Evolutionary conservation across 2,797 vertebrate genomes (phyloP), one percentile per base, ranked within the genome.

Genomic region (Periparus ater): DNA sequence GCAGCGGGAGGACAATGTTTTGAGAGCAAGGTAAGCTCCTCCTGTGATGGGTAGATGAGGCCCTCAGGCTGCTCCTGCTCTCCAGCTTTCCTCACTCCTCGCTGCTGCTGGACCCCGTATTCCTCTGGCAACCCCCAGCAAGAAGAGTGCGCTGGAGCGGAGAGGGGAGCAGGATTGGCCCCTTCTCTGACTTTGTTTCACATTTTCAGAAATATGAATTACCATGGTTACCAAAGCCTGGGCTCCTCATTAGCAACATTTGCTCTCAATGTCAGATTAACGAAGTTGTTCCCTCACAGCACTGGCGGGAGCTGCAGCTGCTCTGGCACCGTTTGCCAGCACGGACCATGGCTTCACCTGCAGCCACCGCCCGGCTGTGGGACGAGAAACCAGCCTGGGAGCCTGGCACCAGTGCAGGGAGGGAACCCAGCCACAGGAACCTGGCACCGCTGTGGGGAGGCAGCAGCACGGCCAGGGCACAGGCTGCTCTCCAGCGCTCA

Each of bases 181-280:
- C 75, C 53, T 77, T 94, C 94, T 95, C 91, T 14, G 72, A 76
- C 91, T 97, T 95, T 78, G 40, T 91, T 87, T 88, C 79, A 6
- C 74, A 30, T 95, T 95, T 96, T 89, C 93, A 75, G 96, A 95
- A 97, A 95, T 86, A 91, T 72, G 81, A 77, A 96, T 98, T 72
- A 95, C 94, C 95, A 97, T 97, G 97, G 97, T 96, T 98, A 98
- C 97, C 81, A 34, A 40, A 55, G 78, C 62, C 78, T 50, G 85
- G 93, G 96, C 71, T 94, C 76, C 92, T 97, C 95, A 93, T 97
- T 96, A 97, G 94, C 91, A 93, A 61, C 80, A 13, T 92, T 96
- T 95, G 80, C 13, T 95, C 95, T 94, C 17, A 7, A 88, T 89
- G 94, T 96, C 95, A 94, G 95, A 97, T 96, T 92, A 96, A 92